Conservation (phyloP, 2,888 invertebrate genomes). For the Pammene aurita region DNA sequence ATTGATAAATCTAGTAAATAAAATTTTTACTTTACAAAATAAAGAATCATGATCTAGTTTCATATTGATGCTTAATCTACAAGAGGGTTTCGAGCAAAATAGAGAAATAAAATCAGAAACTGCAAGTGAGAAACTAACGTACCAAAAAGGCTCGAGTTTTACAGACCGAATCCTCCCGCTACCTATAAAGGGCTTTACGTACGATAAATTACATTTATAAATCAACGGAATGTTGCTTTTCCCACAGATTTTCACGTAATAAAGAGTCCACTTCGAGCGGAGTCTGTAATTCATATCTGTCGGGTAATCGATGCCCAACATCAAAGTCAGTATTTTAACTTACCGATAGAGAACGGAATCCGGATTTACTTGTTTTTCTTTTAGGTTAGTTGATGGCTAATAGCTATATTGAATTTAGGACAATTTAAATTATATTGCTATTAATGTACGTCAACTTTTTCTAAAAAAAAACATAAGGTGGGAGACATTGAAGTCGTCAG, state of each 20-base stretch:
- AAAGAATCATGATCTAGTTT: too few species aligned
- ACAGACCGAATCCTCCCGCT: conserved; percentile 36
- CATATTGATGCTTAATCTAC: too few species aligned
- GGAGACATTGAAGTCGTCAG: too few species aligned
- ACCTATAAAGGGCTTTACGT: conserved; percentile 52
- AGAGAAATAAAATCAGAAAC: conserved; percentile 4
- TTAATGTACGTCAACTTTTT: too few species aligned
- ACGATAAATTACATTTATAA: conserved; percentile 61
- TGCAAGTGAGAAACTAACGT: conserved; percentile 20
- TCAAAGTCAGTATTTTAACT: not conserved
- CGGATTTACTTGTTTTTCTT: too few species aligned
- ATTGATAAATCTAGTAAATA: too few species aligned
- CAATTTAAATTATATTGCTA: too few species aligned
- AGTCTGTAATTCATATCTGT: conserved; percentile 51
- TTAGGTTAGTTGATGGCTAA: too few species aligned
- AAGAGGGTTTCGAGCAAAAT: too few species aligned
- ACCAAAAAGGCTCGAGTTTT: not conserved
- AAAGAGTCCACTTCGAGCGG: conserved; percentile 54
- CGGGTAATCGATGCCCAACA: conserved; percentile 46
- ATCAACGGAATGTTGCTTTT: conserved; percentile 58
- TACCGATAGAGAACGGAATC: not conserved
- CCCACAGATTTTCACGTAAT: conserved; percentile 64
- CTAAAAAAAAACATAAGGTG: too few species aligned
- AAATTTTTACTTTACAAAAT: too few species aligned
- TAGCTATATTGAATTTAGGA: too few species aligned